These are phyloP conservation scores for Eupithecia dodoneata DNA, from an alignment of 2,888 invertebrate species.

Conservation along the genomic window DNA sequence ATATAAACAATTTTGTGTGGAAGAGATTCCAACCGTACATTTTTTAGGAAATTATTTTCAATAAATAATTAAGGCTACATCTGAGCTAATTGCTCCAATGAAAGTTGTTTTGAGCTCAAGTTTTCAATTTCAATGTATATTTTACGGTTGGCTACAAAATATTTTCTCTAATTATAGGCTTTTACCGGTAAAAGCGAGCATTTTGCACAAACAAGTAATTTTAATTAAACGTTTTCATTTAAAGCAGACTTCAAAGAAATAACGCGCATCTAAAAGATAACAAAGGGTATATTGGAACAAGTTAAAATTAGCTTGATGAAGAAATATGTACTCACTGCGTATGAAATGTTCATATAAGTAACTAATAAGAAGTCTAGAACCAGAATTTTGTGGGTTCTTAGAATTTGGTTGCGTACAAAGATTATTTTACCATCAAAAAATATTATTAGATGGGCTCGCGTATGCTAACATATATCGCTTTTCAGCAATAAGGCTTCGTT, in stretches of 20 bases:
- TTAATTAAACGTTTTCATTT: conserved; percentile 47
- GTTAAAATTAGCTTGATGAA: conserved; percentile 31
- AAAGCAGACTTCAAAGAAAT: conserved; percentile 45
- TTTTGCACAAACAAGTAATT: conserved; percentile 37
- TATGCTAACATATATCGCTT: not conserved
- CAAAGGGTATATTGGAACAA: conserved; percentile 41
- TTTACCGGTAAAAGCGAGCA: conserved; percentile 27
- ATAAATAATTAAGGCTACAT: not conserved
- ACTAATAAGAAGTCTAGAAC: not conserved
- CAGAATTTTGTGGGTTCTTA: not conserved
- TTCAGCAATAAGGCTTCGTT: not conserved
- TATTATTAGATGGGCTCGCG: not conserved
- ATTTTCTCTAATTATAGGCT: conserved; percentile 20
- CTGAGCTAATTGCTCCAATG: not conserved
- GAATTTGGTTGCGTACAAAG: not conserved
- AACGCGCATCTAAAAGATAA: conserved; percentile 40
- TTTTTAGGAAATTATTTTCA: not conserved
- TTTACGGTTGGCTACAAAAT: conserved; percentile 4
- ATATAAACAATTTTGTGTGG: not conserved
- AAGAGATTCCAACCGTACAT: not conserved
- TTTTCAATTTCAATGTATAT: conserved; percentile 3
- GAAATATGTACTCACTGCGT: not conserved
- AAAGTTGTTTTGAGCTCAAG: not conserved
- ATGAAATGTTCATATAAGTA: not conserved
- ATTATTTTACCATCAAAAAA: not conserved